A percentile compares a stretch with the other conserved stretches of the same genome.
phyloP scores from a whole-genome alignment of 1,140 invertebrate genomes.

The Drosophila sp. region DNA sequence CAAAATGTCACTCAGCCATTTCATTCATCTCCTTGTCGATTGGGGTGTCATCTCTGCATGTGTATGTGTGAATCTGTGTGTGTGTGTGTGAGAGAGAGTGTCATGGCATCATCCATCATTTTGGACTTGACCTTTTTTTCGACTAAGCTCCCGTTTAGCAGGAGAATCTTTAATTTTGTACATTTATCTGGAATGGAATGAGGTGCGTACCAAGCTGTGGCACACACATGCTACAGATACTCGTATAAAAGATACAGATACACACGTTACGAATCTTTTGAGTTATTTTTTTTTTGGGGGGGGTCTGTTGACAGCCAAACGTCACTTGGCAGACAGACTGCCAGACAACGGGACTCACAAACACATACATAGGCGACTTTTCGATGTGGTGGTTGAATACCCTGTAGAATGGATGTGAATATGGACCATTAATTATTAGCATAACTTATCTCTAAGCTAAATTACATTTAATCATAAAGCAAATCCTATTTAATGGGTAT shows the following conservation, averaged over 20 bases:
- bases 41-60: constrained; percentile 30
- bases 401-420: not conserved
- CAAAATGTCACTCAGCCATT: constrained; percentile 79
- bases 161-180: constrained; percentile 77
- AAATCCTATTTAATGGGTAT: constrained; percentile 5
- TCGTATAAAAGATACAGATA: constrained; percentile 27
- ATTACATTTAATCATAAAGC: too few relatives aligned
- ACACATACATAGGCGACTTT: constrained; percentile 13
- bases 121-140: constrained; percentile 84
- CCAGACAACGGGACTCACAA: constrained; percentile 3
- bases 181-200: constrained; percentile 63
- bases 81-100: constrained; percentile 52
- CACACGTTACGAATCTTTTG: constrained; percentile 34
- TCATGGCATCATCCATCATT: constrained; percentile 84
- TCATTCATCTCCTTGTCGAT: constrained; percentile 57
- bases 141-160: constrained; percentile 74
- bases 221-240: constrained; percentile 60
- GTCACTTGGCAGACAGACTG: constrained; percentile 37
- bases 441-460: not conserved
- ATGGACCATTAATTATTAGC: not conserved
- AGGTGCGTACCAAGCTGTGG: constrained; percentile 28
- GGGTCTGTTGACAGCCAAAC: constrained; percentile 44
- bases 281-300: constrained; percentile 38
- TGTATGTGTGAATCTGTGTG: constrained; percentile 21
- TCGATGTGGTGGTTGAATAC: constrained; percentile 4